A percentile compares a stretch with the other conserved stretches of the same genome.
Evolutionary conservation across 23 tunicate genomes (phyloP).

Genomic region (Styela clava): DNA sequence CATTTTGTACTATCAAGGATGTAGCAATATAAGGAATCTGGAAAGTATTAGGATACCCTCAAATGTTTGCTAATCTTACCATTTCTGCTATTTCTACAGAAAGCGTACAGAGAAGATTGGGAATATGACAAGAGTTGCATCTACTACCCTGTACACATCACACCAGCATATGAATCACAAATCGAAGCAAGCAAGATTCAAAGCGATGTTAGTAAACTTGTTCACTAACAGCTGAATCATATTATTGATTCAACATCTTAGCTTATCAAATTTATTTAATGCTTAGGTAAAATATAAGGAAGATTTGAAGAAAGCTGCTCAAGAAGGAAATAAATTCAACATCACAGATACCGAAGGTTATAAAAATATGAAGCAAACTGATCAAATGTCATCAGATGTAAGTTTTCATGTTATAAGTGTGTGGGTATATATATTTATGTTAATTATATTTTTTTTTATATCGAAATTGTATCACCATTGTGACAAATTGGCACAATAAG

Average conservation of each 20-base stretch:
- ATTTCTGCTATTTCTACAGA: constrained; percentile 23
- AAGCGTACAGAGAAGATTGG: constrained; percentile 87
- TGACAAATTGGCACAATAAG: too few relatives aligned
- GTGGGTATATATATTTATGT: too few relatives aligned
- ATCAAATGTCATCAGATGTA: constrained; percentile 37
- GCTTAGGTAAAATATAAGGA: constrained; percentile 21
- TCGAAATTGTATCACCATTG: too few relatives aligned
- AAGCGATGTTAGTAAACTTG: constrained; percentile 90
- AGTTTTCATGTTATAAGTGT: too few relatives aligned
- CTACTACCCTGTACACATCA: constrained; percentile 92
- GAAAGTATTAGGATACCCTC: background rate
- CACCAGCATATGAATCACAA: constrained; percentile 86
- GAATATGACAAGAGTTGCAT: constrained; percentile 77
- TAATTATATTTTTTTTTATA: too few relatives aligned
- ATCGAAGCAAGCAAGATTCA: constrained; percentile 69
- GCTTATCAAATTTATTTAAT: too few relatives aligned
- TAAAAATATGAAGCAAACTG: constrained; percentile 31
- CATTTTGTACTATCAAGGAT: too few relatives aligned
- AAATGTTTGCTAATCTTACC: background rate
- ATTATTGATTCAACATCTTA: too few relatives aligned
- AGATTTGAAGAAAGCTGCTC: background rate
- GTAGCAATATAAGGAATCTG: background rate
- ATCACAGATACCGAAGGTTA: constrained; percentile 45
- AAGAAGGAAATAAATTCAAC: constrained; percentile 17
- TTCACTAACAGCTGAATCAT: background rate